Evolutionary conservation across 2,888 invertebrate genomes (phyloP), one percentile per base, ranked within the genome.

Genomic region (Drosophila birchii): DNA sequence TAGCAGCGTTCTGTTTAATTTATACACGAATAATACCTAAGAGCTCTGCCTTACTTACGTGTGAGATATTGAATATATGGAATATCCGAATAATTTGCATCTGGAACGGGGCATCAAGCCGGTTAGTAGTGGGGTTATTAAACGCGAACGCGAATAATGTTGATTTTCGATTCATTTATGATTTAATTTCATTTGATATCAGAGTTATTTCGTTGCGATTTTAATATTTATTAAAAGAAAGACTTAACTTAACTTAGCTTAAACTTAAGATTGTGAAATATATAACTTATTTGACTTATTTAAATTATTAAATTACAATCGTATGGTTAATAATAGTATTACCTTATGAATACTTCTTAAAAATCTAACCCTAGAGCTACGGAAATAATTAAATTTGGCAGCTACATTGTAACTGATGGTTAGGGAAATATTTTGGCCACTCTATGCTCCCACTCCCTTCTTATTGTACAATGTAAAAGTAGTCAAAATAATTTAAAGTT

Each of bases 41-140:
- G 66, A 49, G 51, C 51, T 47, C 58, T 57, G 44, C 58, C 51
- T 20, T 79, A 94, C 94, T 94, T 94, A 94, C 94, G 94, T 94
- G 94, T 94, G 92, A 94, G 93, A 93, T 94, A 94, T 91, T 94
- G 94, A 92, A 94, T 94, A 92, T 94, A 94, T 81, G 94, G 93
- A 93, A 94, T 94, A 93, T 94, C 94, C 92, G 94, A 94, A 93
- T 94, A 94, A 93, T 94, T 94, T 92, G 94, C 93, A 92, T 93
- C 94, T 94, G 94, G 86, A 92, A 92, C 80, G 67, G 67, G 72
- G 67, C 73, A 68, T 58, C 78, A 70, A 53, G 64, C 74, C 80
- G 72, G 60, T 88, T 86, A 88, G 67, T 86, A 18, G 66, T 57
- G 60, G 63, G 58, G 68, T 60, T 62, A 32, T 53, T 57, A 70